Base-by-base conservation (phyloP, 2,888 invertebrate species). In the Patella depressa region DNA sequence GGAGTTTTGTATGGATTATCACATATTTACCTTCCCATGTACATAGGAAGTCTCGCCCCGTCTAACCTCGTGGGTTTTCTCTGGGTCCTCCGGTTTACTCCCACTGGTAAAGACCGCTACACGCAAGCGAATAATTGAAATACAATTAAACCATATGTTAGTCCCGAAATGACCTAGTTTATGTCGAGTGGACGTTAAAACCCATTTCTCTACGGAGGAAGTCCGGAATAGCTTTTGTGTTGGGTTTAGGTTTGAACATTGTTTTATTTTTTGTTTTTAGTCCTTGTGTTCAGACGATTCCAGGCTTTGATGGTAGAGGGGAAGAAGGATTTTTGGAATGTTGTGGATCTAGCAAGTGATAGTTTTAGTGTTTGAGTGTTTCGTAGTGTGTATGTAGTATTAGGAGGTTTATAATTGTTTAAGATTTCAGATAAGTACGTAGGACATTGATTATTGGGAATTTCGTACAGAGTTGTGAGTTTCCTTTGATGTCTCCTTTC, bases 1-100 rank as follows among this genome's bases (percentile, higher is more conserved):
- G 11, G 17, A 75, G 24, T 24, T 54, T 54, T 9, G 75, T 70
- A 55, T 76, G 76, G 53, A 72, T 72, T 12, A 11, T 5, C 57
- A 15, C n/a, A n/a, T 17, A 17, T 17, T 24, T 24, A 24, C 24
- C 24, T 24, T 24, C 24, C 24, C 24, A 24, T 24, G 24, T 24
- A 24, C 24, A 24, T 24, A 24, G 24, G 24, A 24, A 24, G 24
- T 24, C 24, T 24, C 24, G 24, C 24, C 24, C 24, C 24, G 24
- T 24, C 24, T 1, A 24, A 24, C 24, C 24, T 24, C 24, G 24
- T 24, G 24, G 24, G 24, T 24, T 24, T 24, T 24, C 24, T 24
- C 24, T 24, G 24, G 24, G 24, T 24, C 24, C 24, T 24, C 24
- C 24, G 24, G 24, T 24, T 24, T 24, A 24, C 24, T 24, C 24